Percentiles rank a stretch among this genome's conserved stretches.
Evolutionary conservation across 1,140 invertebrate genomes (phyloP).

Genomic region (Trissolcus basalis): DNA sequence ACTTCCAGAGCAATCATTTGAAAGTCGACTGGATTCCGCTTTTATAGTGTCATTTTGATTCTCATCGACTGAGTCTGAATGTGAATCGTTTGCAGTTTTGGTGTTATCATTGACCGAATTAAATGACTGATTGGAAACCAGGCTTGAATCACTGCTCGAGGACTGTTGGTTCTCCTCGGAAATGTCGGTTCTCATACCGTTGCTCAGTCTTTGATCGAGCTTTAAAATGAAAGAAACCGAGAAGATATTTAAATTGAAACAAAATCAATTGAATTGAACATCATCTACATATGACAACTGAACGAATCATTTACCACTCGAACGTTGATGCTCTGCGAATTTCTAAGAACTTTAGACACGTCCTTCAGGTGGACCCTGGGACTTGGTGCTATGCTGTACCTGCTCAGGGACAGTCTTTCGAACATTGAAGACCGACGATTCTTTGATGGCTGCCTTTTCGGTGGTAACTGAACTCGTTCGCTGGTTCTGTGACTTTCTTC

Average conservation of each 20-base stretch:
- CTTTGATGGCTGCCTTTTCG: conserved; percentile 50
- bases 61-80: too few relatives aligned
- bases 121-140: conserved; percentile 15
- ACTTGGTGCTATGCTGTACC: conserved; percentile 51
- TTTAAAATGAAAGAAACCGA: neutral
- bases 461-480: conserved; percentile 13
- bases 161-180: neutral
- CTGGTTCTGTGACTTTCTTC: conserved; percentile 26
- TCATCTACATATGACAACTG: too few relatives aligned
- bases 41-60: too few relatives aligned
- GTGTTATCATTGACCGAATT: conserved; percentile 23
- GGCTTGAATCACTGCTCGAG: neutral
- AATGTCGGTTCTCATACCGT: neutral
- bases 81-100: neutral
- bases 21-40: neutral
- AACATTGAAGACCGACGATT: conserved; percentile 44
- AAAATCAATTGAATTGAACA: too few relatives aligned
- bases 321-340: conserved; percentile 69
- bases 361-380: conserved; percentile 68
- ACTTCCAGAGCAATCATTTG: conserved; percentile 1
- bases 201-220: neutral
- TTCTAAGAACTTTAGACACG: conserved; percentile 67
- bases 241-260: too few relatives aligned
- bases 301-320: conserved; percentile 49
- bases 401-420: conserved; percentile 4